Evolutionary conservation across 2,888 invertebrate species (phyloP), one percentile per base, ranked within the genome.

Genomic region (Anoncus sp.): DNA sequence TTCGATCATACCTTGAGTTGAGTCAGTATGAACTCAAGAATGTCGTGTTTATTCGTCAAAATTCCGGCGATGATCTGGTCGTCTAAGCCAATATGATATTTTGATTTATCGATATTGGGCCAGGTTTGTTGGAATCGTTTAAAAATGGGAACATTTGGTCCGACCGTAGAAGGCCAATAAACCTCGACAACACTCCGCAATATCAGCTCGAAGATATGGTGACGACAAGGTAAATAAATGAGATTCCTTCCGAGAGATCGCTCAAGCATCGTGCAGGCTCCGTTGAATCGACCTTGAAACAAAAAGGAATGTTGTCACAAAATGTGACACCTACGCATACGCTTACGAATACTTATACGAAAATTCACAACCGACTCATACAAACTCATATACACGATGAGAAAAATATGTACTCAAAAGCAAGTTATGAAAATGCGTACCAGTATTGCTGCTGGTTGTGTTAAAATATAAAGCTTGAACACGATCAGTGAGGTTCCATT

Each of bases 171-270:
- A 35, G 60, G 60, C 60, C 59, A 71, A 60, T 22, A 12, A 9
- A 49, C 14, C 20, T 71, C 71, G 24, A 31, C 47, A 12, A 60
- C 71, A 49, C 38, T 27, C 47, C 60, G 1, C 12, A 71, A 49
- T 4, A 71, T 49, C 18, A 31, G 31, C 31, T 31, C 31, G 31
- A 31, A 82, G 43, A 85, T 81, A 60, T 87, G 85, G 62, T 87
- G 86, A 27, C 84, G 72, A 62, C 85, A 87, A 9, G 85, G 81
- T 6, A 87, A 77, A 40, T 83, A 80, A 7, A 85, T 62, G 66
- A 86, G 66, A n/a, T 81, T 79, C 65, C 31, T 78, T 24, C 70
- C 75, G 18, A 88, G 35, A 59, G 65, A 73, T 59, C 82, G 69
- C 72, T 86, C 84, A 40, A 87, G 51, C 12, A 79, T 65, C 35